Evolutionary conservation across 2,888 invertebrate species (phyloP).

Genomic region (Sphaerophoria taeniata): DNA sequence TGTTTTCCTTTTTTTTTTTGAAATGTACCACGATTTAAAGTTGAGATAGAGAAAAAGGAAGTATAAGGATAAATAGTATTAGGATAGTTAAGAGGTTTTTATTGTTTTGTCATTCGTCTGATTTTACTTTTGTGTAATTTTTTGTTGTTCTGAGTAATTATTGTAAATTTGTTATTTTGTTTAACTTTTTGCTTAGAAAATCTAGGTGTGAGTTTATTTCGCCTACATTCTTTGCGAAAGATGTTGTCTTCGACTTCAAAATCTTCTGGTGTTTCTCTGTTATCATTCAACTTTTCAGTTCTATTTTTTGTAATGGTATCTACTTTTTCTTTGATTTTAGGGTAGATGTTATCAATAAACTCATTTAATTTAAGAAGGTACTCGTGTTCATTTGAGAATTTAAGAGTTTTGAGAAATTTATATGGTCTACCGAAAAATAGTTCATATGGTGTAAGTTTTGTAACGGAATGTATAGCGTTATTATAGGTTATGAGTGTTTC

Average conservation of each 20-base stretch:
- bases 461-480: too few relatives aligned
- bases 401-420: too few relatives aligned
- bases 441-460: too few relatives aligned
- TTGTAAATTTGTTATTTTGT: slow-evolving; percentile 24
- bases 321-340: too few relatives aligned
- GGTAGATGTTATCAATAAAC: too few relatives aligned
- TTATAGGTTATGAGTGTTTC: too few relatives aligned
- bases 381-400: too few relatives aligned
- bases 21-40: slow-evolving; percentile 9
- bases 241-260: neutral
- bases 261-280: slow-evolving; percentile 1
- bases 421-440: too few relatives aligned
- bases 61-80: neutral
- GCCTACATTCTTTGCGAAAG: neutral
- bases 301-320: slow-evolving; percentile 3
- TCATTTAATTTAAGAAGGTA: too few relatives aligned
- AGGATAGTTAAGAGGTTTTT: neutral
- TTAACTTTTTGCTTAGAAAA: slow-evolving; percentile 32
- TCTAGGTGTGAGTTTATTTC: slow-evolving; percentile 14
- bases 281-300: slow-evolving; percentile 12
- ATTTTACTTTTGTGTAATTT: too few relatives aligned
- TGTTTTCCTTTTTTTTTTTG: too few relatives aligned
- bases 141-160: too few relatives aligned
- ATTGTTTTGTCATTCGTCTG: slow-evolving; percentile 40
- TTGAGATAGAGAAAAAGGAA: slow-evolving; percentile 7